Percentiles rank a stretch among this genome's conserved stretches.
Evolutionary conservation across 2,113 vertebrate species (phyloP).

Genomic region (Pelodiscus sinensis): DNA sequence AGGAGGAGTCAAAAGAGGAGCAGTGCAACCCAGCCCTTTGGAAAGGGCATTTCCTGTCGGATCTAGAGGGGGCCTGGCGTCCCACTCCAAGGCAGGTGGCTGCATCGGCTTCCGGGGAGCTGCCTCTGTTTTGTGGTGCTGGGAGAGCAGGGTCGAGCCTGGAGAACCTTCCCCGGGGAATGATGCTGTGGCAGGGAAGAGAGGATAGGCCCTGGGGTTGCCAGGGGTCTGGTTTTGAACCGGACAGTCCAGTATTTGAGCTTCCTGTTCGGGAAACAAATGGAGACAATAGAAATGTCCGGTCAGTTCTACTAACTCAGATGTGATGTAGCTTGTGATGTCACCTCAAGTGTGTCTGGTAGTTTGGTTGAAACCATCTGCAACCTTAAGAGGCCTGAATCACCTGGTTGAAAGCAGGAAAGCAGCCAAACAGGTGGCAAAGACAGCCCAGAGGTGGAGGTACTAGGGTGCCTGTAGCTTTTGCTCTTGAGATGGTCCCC

Average conservation of each 20-base stretch:
- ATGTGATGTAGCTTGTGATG: no score
- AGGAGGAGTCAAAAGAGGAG: slow-evolving; percentile 15
- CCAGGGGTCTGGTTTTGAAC: no score
- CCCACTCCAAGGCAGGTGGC: not conserved
- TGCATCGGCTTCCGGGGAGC: not conserved
- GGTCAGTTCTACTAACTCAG: no score
- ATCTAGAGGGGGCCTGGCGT: not conserved
- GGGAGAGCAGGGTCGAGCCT: not conserved
- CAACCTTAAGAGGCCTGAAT: not conserved
- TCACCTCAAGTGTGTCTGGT: no score
- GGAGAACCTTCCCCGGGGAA: not conserved
- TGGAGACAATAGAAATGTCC: no score
- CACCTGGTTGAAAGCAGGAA: not conserved
- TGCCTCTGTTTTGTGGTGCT: not conserved
- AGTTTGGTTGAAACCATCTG: no score
- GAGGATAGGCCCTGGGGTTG: not conserved
- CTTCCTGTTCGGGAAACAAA: no score
- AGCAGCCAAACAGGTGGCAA: not conserved
- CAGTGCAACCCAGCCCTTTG: slow-evolving; percentile 26
- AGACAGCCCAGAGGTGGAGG: not conserved
- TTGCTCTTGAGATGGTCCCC: slow-evolving; percentile 61
- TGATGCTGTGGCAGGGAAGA: not conserved
- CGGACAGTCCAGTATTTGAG: no score
- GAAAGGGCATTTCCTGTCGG: not conserved
- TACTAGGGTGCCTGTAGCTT: slow-evolving; percentile 65